These are phyloP conservation scores for Acleris holmiana DNA, from an alignment of 2,888 invertebrate genomes.

Conservation along the genomic window DNA sequence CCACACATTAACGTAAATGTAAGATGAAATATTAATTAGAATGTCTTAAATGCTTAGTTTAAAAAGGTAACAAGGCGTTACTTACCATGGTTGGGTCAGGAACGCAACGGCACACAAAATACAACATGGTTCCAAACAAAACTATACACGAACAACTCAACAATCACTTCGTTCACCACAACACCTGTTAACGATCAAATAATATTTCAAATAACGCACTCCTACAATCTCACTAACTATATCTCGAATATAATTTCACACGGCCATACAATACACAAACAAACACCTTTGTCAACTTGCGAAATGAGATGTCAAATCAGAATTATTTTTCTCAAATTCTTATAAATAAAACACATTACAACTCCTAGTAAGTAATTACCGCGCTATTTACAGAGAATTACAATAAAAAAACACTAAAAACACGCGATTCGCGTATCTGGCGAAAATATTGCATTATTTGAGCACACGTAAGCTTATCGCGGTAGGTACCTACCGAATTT, in stretches of 20 bases:
- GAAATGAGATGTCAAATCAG: constrained; percentile 75
- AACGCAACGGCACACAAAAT: neutral
- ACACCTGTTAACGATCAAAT: constrained; percentile 53
- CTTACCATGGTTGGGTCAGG: constrained; percentile 22
- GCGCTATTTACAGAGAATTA: neutral
- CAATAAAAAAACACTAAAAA: neutral
- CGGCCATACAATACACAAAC: constrained; percentile 77
- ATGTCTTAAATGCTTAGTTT: constrained; percentile 24
- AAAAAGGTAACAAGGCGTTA: neutral
- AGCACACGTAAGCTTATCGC: constrained; percentile 26
- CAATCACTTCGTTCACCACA: constrained; percentile 44
- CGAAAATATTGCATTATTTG: constrained; percentile 25
- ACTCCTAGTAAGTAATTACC: neutral
- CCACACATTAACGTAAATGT: constrained; percentile 1
- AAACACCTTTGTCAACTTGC: constrained; percentile 74
- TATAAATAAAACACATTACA: constrained; percentile 37
- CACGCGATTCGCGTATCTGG: constrained; percentile 18
- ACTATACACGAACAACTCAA: constrained; percentile 20
- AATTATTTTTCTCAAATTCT: constrained; percentile 60
- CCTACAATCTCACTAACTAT: constrained; percentile 44
- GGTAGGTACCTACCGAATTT: constrained; percentile 25
- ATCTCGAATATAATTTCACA: constrained; percentile 61
- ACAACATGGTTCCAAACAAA: constrained; percentile 30
- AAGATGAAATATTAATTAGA: constrained; percentile 45
- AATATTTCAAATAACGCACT: constrained; percentile 39